Conservation (phyloP, 2,888 invertebrate species). For the Pristionchus fissidentatus region DNA sequence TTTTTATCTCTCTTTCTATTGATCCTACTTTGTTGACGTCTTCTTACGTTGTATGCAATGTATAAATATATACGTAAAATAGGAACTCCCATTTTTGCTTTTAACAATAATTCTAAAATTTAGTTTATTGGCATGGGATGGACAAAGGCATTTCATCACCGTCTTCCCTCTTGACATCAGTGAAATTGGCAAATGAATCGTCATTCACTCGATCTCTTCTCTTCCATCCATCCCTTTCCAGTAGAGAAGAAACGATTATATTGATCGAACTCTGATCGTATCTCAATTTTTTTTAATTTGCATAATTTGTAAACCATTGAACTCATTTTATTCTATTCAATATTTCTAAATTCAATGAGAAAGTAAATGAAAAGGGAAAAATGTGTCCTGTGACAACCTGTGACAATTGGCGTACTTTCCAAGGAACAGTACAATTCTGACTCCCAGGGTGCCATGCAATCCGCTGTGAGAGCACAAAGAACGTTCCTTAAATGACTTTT, state of each 20-base stretch:
- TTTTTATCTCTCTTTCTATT: no score
- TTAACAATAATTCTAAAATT: no score
- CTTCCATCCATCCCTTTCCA: constrained; percentile 39
- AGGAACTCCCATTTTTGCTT: no score
- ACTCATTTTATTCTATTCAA: no score
- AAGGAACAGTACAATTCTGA: neutral
- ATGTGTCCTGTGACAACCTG: no score
- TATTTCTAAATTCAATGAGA: no score
- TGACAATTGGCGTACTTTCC: constrained; percentile 11
- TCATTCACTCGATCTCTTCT: constrained; percentile 32
- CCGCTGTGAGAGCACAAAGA: constrained; percentile 33
- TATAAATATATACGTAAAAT: no score
- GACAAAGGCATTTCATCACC: neutral
- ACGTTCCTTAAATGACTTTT: constrained; percentile 36
- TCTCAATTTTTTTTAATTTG: no score
- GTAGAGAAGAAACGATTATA: constrained; percentile 2
- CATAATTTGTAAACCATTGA: no score
- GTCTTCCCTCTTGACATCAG: neutral
- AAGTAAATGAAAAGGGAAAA: no score
- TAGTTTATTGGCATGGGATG: neutral
- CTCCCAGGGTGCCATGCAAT: constrained; percentile 26
- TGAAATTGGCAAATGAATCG: constrained; percentile 39
- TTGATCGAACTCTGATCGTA: constrained; percentile 47
- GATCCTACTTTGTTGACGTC: no score
- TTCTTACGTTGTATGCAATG: no score